Evolutionary conservation across 2,113 vertebrate genomes (phyloP), one percentile per base, ranked within the genome.

Genomic region (Nematolebias whitei): DNA sequence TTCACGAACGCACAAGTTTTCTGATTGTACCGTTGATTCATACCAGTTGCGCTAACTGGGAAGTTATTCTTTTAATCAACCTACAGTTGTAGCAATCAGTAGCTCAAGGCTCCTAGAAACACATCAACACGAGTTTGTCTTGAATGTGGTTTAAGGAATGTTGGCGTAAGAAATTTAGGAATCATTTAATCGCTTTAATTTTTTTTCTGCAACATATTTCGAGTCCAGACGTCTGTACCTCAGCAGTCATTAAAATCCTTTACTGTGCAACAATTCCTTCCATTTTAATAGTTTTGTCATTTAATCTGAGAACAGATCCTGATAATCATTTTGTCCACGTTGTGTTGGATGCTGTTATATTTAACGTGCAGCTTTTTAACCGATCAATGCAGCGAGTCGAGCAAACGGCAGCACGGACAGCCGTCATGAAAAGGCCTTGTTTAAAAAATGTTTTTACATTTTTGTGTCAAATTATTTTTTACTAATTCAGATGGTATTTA

Each of bases 1-100:
- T 68, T 84, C 81, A 80, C 66, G 38, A 67, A 80, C 72, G 85
- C 89, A 92, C 86, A 92, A 72, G 52, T 71, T 60, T 35, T 75
- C 59, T 71, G 78, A 86, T 84, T 88, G 81, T 88, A 83, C 58
- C 47, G 63, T 67, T 67, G 69, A 63, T 78, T 75, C 50, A 20
- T 52, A 58, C 74, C 26, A 67, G 6, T 24, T 71, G 41, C 68
- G 63, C 62, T 39, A 73, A 49, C 56, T 55, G 40, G 63, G 62
- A 72, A 29, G 23, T 75, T 60, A 49, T 39, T 74, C 76, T 85
- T 78, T 52, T 19, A 55, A 22, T 60, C 1, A 0, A 53, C 32
- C 18, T 78, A 84, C 52, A 82, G 62, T 64, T 66, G 71, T 86
- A 86, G 56, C 71, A 62, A 65, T 65, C 43, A 24, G 43, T 85